Percentiles rank a stretch among this genome's conserved stretches.
phyloP scores from a whole-genome alignment of 2,888 invertebrate species.

The Drosophila antonietae region DNA sequence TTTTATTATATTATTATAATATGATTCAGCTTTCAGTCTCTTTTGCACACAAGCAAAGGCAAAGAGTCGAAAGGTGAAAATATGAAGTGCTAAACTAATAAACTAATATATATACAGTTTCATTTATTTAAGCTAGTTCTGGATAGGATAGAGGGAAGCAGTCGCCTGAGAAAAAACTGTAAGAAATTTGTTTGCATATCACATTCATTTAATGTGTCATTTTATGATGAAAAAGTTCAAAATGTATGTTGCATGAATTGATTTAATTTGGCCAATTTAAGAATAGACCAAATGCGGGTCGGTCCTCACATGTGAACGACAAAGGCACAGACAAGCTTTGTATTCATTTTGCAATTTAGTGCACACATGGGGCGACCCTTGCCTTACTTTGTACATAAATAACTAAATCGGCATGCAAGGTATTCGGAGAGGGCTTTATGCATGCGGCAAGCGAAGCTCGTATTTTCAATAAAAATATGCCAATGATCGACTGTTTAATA shows the following conservation, averaged over 20 bases:
- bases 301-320: conserved; percentile 30
- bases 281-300: conserved; percentile 9
- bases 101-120: neutral
- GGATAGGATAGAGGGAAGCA: too few species aligned
- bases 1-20: too few species aligned
- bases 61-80: neutral
- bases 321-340: conserved; percentile 40
- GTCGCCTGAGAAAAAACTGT: neutral
- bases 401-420: conserved; percentile 38
- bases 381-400: conserved; percentile 51
- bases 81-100: neutral
- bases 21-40: too few species aligned
- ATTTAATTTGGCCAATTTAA: conserved; percentile 41
- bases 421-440: conserved; percentile 23
- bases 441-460: neutral
- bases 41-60: too few species aligned
- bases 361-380: conserved; percentile 3
- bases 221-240: conserved; percentile 2
- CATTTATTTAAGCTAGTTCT: neutral
- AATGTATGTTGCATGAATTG: conserved; percentile 13
- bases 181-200: neutral
- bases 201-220: neutral
- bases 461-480: neutral
- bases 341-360: conserved; percentile 54
- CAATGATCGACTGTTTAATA: neutral